Base-by-base conservation (phyloP, 2,888 invertebrate species). In the Galerucella calmariensis region DNA sequence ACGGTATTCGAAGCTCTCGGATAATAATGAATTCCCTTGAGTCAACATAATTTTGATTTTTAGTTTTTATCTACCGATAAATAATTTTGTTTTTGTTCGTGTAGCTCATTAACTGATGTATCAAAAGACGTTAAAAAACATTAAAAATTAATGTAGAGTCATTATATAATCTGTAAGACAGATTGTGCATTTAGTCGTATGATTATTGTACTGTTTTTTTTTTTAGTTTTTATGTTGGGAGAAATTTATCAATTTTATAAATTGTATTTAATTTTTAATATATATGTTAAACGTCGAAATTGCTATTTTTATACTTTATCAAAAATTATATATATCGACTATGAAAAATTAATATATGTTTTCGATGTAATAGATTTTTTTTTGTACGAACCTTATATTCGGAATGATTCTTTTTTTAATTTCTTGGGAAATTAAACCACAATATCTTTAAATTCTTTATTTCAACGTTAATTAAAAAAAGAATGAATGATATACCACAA, bases 291-390 rank as follows among this genome's bases (percentile, higher is more conserved):
- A 66, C 44, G 75, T 75, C 77, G 72, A 79, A 81, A 80, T 81
- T 81, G 77, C 74, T 81, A 81, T 81, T 81, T 81, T 81, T 81
- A 80, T 81, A 81, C 81, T 76, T 79, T 75, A 76, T 74, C 35
- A 73, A 73, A 67, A 74, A 69, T 71, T 69, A 76, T 66, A 41
- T 69, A 69, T 58, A 44, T 44, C 72, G 69, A 72, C 70, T 71
- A 67, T 74, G 72, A 72, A 69, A 76, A 73, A 74, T 66, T 74
- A 78, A 76, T 78, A 78, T 78, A 77, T 78, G 73, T 74, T 77
- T 72, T 53, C 58, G 27, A 61, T 71, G 73, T 74, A 73, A 53
- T 72, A 74, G 61, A 27, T 62, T 35, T 16, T 46, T 63, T 41
- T 63, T 35, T 11, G 20, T 16, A 63, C 41, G 63, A 16, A n/a